Conservation (phyloP, 2,888 invertebrate genomes). For the Cryptosula pallasiana region DNA sequence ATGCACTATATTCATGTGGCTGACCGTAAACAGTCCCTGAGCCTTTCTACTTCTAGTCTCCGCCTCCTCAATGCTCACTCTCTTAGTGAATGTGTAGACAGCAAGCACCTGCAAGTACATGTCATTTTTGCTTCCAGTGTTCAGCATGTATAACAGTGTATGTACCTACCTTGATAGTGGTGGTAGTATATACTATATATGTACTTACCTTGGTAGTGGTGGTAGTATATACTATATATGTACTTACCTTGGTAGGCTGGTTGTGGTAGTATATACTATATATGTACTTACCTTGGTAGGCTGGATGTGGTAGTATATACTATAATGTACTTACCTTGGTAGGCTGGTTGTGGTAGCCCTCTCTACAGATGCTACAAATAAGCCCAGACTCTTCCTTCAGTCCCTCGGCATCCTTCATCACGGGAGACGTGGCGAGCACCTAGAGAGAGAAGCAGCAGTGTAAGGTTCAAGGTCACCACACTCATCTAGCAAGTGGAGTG, state of each 20-base stretch:
- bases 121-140: too few species aligned
- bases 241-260: conserved; percentile 51
- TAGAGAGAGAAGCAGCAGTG: too few species aligned
- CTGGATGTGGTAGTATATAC: too few species aligned
- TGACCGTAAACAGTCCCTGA: conserved; percentile 78
- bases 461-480: too few species aligned
- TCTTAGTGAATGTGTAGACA: conserved; percentile 93
- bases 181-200: too few species aligned
- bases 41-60: conserved; percentile 84
- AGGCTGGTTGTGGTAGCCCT: conserved; percentile 81
- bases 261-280: conserved; percentile 96
- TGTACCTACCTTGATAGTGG: too few species aligned
- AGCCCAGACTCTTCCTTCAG: conserved; percentile 91
- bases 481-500: too few species aligned
- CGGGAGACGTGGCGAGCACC: conserved; percentile 42
- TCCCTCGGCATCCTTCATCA: conserved; percentile 92
- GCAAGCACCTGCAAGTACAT: conserved; percentile 70
- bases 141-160: too few species aligned
- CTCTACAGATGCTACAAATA: conserved; percentile 94
- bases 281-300: too few species aligned
- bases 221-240: too few species aligned
- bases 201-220: too few species aligned
- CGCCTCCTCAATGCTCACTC: conserved; percentile 86
- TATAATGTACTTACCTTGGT: conserved; percentile 43
- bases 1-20: conserved; percentile 97